A percentile compares a stretch with the other conserved stretches of the same genome.
Evolutionary conservation across 2,888 invertebrate species (phyloP).

Genomic region (Rhagonycha fulva): DNA sequence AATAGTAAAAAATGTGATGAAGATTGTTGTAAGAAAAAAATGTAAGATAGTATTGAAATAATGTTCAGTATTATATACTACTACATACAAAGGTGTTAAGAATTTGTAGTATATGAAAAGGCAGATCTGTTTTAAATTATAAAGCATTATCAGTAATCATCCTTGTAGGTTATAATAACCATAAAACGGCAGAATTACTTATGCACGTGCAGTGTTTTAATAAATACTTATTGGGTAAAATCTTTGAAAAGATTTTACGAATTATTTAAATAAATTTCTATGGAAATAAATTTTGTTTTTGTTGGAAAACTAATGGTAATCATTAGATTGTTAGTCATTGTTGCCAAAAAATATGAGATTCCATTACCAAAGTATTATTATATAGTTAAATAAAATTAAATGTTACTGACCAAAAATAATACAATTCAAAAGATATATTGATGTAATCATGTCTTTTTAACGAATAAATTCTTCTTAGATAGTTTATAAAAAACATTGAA

Average conservation of each 20-base stretch:
- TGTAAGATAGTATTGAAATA: not conserved
- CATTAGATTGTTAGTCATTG: constrained; percentile 41
- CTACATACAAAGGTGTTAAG: constrained; percentile 27
- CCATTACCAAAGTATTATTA: constrained; percentile 48
- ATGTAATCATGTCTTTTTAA: constrained; percentile 19
- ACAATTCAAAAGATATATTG: constrained; percentile 15
- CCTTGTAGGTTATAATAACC: constrained; percentile 53
- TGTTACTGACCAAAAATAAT: constrained; percentile 43
- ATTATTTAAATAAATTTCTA: constrained; percentile 33
- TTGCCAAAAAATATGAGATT: constrained; percentile 47
- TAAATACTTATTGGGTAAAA: constrained; percentile 14
- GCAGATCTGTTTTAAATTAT: constrained; percentile 13
- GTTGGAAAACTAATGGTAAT: constrained; percentile 25
- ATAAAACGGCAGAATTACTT: constrained; percentile 47
- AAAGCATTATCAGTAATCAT: constrained; percentile 17
- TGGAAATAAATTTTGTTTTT: constrained; percentile 26
- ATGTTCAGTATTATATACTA: not conserved
- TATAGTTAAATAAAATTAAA: constrained; percentile 35
- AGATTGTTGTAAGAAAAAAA: not conserved
- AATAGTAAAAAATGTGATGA: not conserved
- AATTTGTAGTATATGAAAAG: constrained; percentile 15
- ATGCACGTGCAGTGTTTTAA: constrained; percentile 37
- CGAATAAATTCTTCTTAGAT: constrained; percentile 13
- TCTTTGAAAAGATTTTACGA: constrained; percentile 13
- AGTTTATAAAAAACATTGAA: not conserved